phyloP scores from a whole-genome alignment of 2,888 invertebrate species.

The Chorisops tibialis region DNA sequence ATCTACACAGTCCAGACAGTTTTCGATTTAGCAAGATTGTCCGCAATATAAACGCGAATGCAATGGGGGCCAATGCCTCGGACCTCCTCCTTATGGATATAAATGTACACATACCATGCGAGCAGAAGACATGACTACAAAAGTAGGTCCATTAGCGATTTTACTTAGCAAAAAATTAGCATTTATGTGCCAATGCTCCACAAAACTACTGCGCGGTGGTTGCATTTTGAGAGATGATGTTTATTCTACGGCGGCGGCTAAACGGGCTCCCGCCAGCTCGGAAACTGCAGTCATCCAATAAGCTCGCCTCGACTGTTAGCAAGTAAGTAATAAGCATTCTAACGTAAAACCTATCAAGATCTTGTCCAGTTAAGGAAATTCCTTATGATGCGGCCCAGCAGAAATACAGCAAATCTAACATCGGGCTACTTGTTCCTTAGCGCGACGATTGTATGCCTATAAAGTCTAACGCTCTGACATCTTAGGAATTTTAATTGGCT shows the following conservation, averaged over 20 bases:
- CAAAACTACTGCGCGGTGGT: constrained; percentile 14
- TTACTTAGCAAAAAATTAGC: constrained; percentile 25
- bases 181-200: constrained; percentile 30
- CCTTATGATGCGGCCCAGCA: constrained; percentile 4
- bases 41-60: too few species aligned
- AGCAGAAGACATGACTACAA: constrained; percentile 6
- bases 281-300: too few species aligned
- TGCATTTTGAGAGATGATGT: constrained; percentile 16
- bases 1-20: too few species aligned
- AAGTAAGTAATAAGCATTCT: constrained; percentile 4
- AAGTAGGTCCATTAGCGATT: constrained; percentile 29
- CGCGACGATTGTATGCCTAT: too few species aligned
- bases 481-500: constrained; percentile 20
- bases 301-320: not conserved
- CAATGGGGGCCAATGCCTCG: too few species aligned
- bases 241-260: too few species aligned
- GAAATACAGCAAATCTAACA: not conserved
- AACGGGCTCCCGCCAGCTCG: too few species aligned
- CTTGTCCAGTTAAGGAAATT: constrained; percentile 17
- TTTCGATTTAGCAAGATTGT: too few species aligned
- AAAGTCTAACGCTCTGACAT: constrained; percentile 4
- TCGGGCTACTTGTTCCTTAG: not conserved
- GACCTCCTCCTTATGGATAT: too few species aligned
- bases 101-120: too few species aligned
- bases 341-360: constrained; percentile 19